A percentile compares a stretch with the other conserved stretches of the same genome.
Conservation (phyloP, 2,113 vertebrate genomes). For the Dicaeum eximium region DNA sequence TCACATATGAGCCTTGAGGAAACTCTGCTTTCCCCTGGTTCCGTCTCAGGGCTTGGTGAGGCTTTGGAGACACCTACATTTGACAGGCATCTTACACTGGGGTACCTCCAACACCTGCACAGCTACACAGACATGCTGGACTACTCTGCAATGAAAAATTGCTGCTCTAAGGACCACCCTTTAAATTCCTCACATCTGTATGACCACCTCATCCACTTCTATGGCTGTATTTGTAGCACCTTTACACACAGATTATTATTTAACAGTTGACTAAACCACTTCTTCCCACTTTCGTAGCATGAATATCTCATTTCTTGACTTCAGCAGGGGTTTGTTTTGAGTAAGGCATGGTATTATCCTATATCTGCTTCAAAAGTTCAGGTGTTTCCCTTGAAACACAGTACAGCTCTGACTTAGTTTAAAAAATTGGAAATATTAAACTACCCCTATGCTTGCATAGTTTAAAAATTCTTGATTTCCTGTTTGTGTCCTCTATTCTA, state of each 20-base stretch:
- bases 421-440: neutral
- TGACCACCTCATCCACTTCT: neutral
- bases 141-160: accelerated
- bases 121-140: neutral
- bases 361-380: neutral
- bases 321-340: neutral
- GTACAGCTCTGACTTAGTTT: neutral
- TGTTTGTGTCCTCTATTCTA: neutral
- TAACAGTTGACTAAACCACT: neutral
- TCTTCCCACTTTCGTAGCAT: neutral
- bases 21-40: neutral
- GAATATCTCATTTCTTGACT: neutral
- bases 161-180: neutral
- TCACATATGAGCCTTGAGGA: neutral
- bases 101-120: accelerated
- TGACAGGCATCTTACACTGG: neutral
- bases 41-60: accelerated
- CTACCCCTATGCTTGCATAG: neutral
- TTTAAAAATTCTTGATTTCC: neutral
- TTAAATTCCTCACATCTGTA: neutral
- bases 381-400: neutral
- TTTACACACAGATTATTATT: neutral
- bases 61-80: no score
- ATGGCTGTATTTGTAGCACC: neutral
- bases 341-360: neutral